Conservation (phyloP, 2,888 invertebrate genomes). For the Ferdinandea cuprea region DNA sequence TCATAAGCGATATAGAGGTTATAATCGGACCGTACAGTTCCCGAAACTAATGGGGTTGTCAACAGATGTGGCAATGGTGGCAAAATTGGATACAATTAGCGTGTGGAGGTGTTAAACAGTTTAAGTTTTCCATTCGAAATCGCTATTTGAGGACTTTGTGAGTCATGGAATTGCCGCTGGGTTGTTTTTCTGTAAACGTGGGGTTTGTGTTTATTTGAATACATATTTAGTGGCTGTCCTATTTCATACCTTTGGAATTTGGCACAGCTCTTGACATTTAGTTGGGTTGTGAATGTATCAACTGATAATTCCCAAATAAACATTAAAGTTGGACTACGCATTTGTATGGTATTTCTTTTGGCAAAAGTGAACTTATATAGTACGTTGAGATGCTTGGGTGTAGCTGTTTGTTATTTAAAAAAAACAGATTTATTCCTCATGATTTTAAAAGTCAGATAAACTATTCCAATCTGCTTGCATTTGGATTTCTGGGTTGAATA, state of each 20-base stretch:
- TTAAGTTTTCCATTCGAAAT: background rate
- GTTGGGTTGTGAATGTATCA: no score
- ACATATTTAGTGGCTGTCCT: background rate
- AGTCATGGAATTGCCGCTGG: background rate
- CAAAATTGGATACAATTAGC: conserved; percentile 62
- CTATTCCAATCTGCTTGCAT: no score
- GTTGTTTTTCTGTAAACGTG: background rate
- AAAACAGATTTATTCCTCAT: no score
- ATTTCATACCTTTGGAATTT: no score
- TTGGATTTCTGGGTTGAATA: no score
- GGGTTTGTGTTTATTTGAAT: background rate
- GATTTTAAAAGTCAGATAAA: no score
- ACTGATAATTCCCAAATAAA: no score
- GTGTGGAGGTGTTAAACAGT: conserved; percentile 55
- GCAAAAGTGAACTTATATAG: no score
- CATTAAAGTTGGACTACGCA: no score
- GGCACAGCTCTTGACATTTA: background rate
- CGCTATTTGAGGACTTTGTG: background rate
- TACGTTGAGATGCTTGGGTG: no score
- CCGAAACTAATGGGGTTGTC: conserved; percentile 68
- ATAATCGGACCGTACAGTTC: conserved; percentile 56
- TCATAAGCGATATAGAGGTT: conserved; percentile 65
- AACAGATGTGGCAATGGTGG: conserved; percentile 67
- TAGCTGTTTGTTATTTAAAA: no score
- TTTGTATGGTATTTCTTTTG: no score